Evolutionary conservation across 2,797 vertebrate genomes (phyloP).

Genomic region (Acestrorhynchus altus): DNA sequence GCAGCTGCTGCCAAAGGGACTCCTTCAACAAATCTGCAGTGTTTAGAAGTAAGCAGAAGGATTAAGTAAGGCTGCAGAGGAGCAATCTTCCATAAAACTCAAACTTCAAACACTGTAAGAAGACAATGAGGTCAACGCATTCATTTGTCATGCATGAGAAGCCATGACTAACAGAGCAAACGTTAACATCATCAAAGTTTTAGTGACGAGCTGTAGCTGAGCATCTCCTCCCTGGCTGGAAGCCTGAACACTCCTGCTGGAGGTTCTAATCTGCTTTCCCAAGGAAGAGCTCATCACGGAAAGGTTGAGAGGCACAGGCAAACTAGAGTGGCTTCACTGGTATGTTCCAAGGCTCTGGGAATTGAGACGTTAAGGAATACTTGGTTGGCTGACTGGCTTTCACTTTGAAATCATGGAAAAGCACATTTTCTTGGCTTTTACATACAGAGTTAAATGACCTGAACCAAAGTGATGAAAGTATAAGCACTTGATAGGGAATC

Average conservation of each 20-base stretch:
- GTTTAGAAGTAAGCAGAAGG: background rate
- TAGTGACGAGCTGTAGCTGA: constrained; percentile 2
- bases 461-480: no score
- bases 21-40: background rate
- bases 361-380: background rate
- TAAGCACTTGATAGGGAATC: no score
- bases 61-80: background rate
- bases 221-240: constrained; percentile 29
- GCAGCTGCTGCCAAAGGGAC: background rate
- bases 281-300: constrained; percentile 4
- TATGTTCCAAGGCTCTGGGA: background rate
- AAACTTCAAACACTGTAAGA: background rate
- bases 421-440: no score
- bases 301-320: background rate
- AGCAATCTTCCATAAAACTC: background rate
- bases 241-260: constrained; percentile 13
- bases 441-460: no score
- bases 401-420: no score
- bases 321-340: background rate
- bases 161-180: constrained; percentile 21
- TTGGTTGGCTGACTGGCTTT: background rate
- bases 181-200: constrained; percentile 45
- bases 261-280: constrained; percentile 1
- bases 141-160: constrained; percentile 26
- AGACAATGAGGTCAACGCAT: constrained; percentile 1